phyloP scores from a whole-genome alignment of 1,140 invertebrate genomes.

The Sycobia sp. region DNA sequence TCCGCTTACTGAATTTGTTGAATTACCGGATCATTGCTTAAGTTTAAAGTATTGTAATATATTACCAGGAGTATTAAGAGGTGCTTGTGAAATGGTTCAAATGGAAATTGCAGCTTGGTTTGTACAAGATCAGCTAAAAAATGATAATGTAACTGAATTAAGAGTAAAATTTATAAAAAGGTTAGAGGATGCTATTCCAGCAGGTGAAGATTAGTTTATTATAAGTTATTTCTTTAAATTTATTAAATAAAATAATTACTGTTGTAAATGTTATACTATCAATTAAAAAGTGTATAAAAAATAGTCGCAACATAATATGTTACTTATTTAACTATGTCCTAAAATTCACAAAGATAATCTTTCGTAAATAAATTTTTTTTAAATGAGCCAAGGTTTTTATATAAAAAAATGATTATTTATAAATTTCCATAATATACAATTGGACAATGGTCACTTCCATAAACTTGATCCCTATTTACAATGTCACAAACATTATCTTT shows the following conservation, averaged over 20 bases:
- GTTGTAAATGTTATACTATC: constrained; percentile 20
- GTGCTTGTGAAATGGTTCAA: constrained; percentile 96
- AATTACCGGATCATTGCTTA: constrained; percentile 87
- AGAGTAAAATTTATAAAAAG: constrained; percentile 94
- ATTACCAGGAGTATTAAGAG: constrained; percentile 89
- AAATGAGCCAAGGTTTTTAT: constrained; percentile 5
- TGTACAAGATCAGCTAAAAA: constrained; percentile 92
- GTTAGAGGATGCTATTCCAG: constrained; percentile 88
- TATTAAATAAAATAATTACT: constrained; percentile 8
- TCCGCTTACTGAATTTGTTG: constrained; percentile 98
- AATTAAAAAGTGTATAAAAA: constrained; percentile 12
- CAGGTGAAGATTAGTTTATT: constrained; percentile 87
- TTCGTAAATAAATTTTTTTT: constrained; percentile 11
- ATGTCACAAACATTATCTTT: constrained; percentile 80
- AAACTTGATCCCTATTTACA: constrained; percentile 73
- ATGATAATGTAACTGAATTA: constrained; percentile 92
- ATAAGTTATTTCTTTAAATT: background rate
- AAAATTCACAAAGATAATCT: constrained; percentile 3
- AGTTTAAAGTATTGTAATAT: constrained; percentile 94
- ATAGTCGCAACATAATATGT: constrained; percentile 3
- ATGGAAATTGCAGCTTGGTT: constrained; percentile 81
- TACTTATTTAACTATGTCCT: constrained; percentile 13
- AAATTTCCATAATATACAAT: constrained; percentile 73
- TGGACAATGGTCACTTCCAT: constrained; percentile 90
- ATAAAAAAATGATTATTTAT: constrained; percentile 48